Evolutionary conservation across 2,888 invertebrate species (phyloP).

Genomic region (Drosophila rubida): DNA sequence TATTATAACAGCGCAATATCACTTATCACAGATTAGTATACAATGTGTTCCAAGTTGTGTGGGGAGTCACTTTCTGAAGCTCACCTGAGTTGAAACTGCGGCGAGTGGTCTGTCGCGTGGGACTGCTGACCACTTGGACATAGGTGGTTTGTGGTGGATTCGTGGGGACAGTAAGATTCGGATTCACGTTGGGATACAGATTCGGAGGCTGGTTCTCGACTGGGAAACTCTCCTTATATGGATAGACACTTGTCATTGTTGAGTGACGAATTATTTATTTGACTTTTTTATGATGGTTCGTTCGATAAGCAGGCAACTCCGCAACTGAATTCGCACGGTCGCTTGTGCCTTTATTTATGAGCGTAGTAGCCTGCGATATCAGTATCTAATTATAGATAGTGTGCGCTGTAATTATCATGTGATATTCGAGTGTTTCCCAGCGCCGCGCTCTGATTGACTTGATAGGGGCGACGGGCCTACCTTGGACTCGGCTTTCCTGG

Average conservation of each 20-base stretch:
- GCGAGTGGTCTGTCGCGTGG: neutral
- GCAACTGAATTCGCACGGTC: slow-evolving; percentile 29
- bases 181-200: neutral
- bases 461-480: neutral
- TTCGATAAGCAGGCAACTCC: slow-evolving; percentile 23
- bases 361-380: slow-evolving; percentile 26
- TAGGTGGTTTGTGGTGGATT: slow-evolving; percentile 32
- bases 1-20: slow-evolving; percentile 13
- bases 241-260: slow-evolving; percentile 37
- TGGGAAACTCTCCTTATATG: neutral
- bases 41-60: neutral
- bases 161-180: slow-evolving; percentile 19
- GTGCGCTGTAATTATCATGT: slow-evolving; percentile 39
- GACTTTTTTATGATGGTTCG: slow-evolving; percentile 9
- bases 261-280: neutral
- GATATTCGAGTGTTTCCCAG: slow-evolving; percentile 8
- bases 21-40: neutral
- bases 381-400: slow-evolving; percentile 46
- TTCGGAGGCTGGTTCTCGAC: neutral
- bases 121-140: slow-evolving; percentile 25
- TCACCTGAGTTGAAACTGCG: slow-evolving; percentile 22
- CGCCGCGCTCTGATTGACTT: neutral
- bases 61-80: neutral
- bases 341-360: slow-evolving; percentile 26
- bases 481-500: neutral